Percentiles rank a stretch among this genome's conserved stretches.
These are phyloP conservation scores for Diglossa brunneiventris DNA, from an alignment of 2,113 vertebrate species.

Conservation along the genomic window DNA sequence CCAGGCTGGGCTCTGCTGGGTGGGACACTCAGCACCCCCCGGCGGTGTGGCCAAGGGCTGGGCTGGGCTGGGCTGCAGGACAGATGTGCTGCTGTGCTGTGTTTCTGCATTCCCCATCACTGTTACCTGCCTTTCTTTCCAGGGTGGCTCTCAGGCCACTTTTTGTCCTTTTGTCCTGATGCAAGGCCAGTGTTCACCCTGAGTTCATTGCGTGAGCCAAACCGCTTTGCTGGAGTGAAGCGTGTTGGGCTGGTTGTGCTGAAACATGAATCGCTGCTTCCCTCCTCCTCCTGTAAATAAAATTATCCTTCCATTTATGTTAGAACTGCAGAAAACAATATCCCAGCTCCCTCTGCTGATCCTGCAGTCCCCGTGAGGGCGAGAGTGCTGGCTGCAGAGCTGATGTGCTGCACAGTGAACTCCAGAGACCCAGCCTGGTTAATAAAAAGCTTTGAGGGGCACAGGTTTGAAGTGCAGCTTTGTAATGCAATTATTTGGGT, in stretches of 20 bases:
- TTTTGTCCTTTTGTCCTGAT: neutral
- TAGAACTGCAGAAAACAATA: neutral
- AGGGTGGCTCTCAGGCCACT: neutral
- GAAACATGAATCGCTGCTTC: neutral
- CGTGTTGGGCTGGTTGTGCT: neutral
- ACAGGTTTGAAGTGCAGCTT: neutral
- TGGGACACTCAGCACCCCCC: neutral
- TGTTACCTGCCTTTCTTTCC: neutral
- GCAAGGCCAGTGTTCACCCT: neutral
- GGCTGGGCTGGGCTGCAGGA: neutral
- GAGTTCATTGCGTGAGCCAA: neutral
- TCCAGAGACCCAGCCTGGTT: neutral
- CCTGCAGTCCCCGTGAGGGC: neutral
- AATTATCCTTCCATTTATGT: neutral
- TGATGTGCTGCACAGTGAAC: neutral
- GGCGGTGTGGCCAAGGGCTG: fast-evolving
- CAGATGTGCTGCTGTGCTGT: neutral
- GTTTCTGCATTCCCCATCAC: neutral
- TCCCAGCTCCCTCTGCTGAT: slow-evolving; percentile 52
- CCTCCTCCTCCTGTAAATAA: slow-evolving; percentile 9
- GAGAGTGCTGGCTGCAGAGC: neutral
- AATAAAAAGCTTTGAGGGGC: neutral
- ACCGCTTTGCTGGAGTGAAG: neutral
- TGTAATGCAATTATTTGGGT: neutral
- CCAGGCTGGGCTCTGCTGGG: neutral